Conservation (phyloP, 2,797 vertebrate genomes). For the Parambassis ranga region DNA sequence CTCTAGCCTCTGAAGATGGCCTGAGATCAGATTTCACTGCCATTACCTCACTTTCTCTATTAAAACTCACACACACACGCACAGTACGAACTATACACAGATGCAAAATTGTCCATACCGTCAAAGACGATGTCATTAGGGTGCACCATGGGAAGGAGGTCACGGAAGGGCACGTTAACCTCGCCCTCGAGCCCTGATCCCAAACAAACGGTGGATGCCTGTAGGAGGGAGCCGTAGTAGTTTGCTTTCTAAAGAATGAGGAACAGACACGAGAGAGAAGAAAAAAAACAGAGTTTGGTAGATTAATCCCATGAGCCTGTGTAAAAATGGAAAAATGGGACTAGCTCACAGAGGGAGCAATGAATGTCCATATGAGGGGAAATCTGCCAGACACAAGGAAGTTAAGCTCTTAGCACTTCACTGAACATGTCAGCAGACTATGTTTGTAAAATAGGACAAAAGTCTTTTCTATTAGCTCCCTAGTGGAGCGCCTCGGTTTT, state of each 20-base stretch:
- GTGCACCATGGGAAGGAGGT: slow-evolving; percentile 93
- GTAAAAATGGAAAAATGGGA: neutral
- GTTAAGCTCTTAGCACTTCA: slow-evolving; percentile 42
- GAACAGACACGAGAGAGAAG: too few species aligned
- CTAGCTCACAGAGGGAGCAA: neutral
- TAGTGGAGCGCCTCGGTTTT: neutral
- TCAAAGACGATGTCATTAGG: slow-evolving; percentile 93
- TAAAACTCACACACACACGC: neutral
- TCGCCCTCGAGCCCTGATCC: slow-evolving; percentile 86
- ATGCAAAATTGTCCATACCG: slow-evolving; percentile 79
- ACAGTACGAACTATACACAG: too few species aligned
- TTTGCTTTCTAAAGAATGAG: slow-evolving; percentile 84
- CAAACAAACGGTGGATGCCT: slow-evolving; percentile 89
- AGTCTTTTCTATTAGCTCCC: neutral
- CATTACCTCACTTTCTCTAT: neutral
- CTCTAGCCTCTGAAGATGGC: neutral
- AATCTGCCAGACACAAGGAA: neutral
- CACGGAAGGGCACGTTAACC: slow-evolving; percentile 86
- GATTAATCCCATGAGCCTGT: neutral
- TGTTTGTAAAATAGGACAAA: slow-evolving; percentile 45
- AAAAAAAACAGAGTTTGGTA: neutral
- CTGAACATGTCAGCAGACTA: slow-evolving; percentile 39
- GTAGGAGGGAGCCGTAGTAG: slow-evolving; percentile 92
- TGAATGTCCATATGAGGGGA: slow-evolving; percentile 43
- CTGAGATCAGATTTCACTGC: neutral